Conservation (phyloP, 1,140 invertebrate species). For the Carposina sasakii region DNA sequence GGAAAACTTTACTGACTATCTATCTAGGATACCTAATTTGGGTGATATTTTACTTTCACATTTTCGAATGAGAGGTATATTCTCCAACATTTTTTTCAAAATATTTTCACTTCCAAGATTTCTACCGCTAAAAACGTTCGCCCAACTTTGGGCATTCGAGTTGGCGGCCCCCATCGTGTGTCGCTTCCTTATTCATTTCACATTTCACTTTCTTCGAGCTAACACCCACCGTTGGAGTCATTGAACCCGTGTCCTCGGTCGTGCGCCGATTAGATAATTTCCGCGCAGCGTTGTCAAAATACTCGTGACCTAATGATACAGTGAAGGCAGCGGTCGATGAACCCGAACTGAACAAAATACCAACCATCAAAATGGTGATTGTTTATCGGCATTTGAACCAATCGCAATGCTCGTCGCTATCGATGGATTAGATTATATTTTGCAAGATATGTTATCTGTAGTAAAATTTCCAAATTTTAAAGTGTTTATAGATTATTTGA, state of each 20-base stretch:
- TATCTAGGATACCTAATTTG: no score
- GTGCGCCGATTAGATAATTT: constrained; percentile 71
- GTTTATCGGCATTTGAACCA: constrained; percentile 31
- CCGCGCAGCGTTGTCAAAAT: constrained; percentile 70
- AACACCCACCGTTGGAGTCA: constrained; percentile 50
- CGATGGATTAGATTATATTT: no score
- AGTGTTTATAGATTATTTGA: no score
- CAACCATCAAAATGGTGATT: no score
- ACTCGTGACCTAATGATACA: constrained; percentile 70
- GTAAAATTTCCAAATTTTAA: no score
- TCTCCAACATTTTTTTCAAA: no score
- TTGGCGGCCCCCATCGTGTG: constrained; percentile 36
- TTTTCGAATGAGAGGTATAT: no score
- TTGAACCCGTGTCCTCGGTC: constrained; percentile 60
- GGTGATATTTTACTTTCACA: no score
- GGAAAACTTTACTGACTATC: no score
- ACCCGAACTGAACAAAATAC: constrained; percentile 43
- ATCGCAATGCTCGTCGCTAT: constrained; percentile 41
- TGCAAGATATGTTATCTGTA: no score
- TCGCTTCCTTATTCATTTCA: constrained; percentile 35
- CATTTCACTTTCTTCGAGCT: constrained; percentile 65
- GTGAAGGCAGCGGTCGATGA: constrained; percentile 59
- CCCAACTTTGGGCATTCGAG: constrained; percentile 40
- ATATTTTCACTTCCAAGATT: no score
- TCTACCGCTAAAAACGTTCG: constrained; percentile 6